A percentile compares a stretch with the other conserved stretches of the same genome.
These are phyloP conservation scores for Montipora capricornis DNA, from an alignment of 64 coral and sea anemone species.

Conservation along the genomic window DNA sequence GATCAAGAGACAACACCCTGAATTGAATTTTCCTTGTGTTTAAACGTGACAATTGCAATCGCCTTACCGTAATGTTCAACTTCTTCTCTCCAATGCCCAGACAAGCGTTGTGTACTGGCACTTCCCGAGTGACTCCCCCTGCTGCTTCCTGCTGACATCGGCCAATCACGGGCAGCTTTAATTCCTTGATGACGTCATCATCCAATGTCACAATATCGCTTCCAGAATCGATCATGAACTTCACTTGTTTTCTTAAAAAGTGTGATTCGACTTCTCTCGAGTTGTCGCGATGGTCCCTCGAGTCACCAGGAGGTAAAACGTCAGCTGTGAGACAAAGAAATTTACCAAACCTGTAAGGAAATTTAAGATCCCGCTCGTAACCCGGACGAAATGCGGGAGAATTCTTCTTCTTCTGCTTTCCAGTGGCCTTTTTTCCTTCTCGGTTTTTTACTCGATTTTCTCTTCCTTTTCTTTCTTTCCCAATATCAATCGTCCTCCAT, in stretches of 20 bases:
- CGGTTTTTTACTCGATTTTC: not conserved
- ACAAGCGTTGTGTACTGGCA: conserved; percentile 29
- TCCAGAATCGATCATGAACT: conserved; percentile 75
- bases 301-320: conserved; percentile 29
- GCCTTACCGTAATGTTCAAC: conserved; percentile 49
- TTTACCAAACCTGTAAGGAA: conserved; percentile 72
- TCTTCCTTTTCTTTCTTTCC: not conserved
- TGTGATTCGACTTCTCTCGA: not conserved
- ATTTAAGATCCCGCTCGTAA: conserved; percentile 40
- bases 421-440: not conserved
- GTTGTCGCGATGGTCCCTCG: conserved; percentile 5
- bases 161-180: conserved; percentile 39
- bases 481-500: not conserved
- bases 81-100: conserved; percentile 49
- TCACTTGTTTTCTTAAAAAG: not conserved
- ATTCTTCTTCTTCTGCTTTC: not conserved
- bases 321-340: conserved; percentile 85
- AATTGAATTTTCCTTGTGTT: not conserved
- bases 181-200: conserved; percentile 49
- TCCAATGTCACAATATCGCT: conserved; percentile 68
- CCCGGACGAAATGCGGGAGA: not conserved
- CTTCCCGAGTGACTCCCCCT: not conserved
- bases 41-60: not conserved
- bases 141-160: conserved; percentile 33
- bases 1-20: not conserved